phyloP scores from a whole-genome alignment of 1,140 invertebrate species.

The Drosophila pandora region DNA sequence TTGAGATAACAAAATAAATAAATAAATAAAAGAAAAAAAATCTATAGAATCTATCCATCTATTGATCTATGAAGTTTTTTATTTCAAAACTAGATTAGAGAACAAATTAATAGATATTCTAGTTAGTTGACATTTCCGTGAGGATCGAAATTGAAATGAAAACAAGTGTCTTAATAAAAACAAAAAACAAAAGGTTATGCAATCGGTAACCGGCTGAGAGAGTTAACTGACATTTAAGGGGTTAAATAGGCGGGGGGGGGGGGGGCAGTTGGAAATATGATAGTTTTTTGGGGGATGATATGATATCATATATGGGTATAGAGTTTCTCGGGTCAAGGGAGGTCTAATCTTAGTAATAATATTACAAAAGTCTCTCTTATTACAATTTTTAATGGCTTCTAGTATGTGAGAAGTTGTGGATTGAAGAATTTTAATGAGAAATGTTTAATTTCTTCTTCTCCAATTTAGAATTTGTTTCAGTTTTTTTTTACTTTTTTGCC shows the following conservation, averaged over 20 bases:
- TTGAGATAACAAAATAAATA: slow-evolving; percentile 12
- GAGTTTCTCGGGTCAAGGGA: no score
- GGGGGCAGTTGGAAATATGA: neutral
- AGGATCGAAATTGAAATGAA: slow-evolving; percentile 21
- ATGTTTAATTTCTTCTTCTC: neutral
- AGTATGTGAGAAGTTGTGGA: no score
- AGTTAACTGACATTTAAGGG: slow-evolving; percentile 12
- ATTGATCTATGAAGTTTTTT: neutral
- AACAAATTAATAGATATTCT: slow-evolving; percentile 22
- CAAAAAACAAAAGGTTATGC: slow-evolving; percentile 37
- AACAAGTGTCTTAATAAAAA: slow-evolving; percentile 3
- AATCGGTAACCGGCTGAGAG: slow-evolving; percentile 34
- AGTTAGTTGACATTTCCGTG: slow-evolving; percentile 26
- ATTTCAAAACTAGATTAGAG: slow-evolving; percentile 20
- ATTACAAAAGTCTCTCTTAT: no score
- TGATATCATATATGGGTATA: slow-evolving; percentile 16
- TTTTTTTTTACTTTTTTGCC: neutral
- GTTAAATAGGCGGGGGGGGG: slow-evolving; percentile 7
- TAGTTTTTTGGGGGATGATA: slow-evolving; percentile 8
- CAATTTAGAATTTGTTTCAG: neutral
- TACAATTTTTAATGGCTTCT: no score
- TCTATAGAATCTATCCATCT: neutral
- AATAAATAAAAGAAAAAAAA: slow-evolving; percentile 5
- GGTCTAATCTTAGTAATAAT: no score
- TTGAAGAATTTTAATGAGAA: neutral